Base-by-base conservation (phyloP, 2,113 vertebrate genomes). In the Motacilla tschutschensis region DNA sequence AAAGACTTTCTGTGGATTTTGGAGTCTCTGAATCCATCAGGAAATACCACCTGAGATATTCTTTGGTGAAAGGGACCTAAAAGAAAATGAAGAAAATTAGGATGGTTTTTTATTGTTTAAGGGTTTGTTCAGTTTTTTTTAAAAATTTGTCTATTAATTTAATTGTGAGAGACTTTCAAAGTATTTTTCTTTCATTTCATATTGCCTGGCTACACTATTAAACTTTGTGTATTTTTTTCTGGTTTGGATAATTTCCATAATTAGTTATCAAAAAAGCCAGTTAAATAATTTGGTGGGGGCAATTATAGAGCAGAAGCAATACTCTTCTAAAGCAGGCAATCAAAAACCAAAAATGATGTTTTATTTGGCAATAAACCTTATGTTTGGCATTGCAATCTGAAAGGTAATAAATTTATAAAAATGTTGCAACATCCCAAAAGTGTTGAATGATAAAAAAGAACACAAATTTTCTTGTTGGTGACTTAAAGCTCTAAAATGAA, bases 341-440 rank as follows among this genome's bases (percentile, higher is more conserved):
- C 83, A 94, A 95, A 95, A 95, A 90, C 17, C 29, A 93, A 92
- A 94, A 94, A 85, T 77, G 12, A 71, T 84, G 72, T 72, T 96
- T 96, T 95, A 95, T 96, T 97, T 95, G 94, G 93, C 84, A 96
- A 95, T 97, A 97, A 97, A 96, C 95, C 95, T 94, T 92, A 93
- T 88, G 80, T 95, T 96, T 97, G 96, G 94, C 95, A 90, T 85
- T 47, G 87, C 70, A 81, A 55, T 93, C 93, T 90, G 77, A 94
- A 95, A 85, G 93, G 93, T 94, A 96, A 94, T 96, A 95, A 93
- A 96, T 96, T 94, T 92, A 86, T 95, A 89, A 93, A 94, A 93
- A 86, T 77, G 70, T 91, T 91, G 64, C 90, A 94, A 69, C 76
- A 80, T 94, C 73, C 83, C 17, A 1, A 84, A 94, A 96, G 79